phyloP scores from a whole-genome alignment of 2,113 vertebrate species.

The Macquaria australasica region DNA sequence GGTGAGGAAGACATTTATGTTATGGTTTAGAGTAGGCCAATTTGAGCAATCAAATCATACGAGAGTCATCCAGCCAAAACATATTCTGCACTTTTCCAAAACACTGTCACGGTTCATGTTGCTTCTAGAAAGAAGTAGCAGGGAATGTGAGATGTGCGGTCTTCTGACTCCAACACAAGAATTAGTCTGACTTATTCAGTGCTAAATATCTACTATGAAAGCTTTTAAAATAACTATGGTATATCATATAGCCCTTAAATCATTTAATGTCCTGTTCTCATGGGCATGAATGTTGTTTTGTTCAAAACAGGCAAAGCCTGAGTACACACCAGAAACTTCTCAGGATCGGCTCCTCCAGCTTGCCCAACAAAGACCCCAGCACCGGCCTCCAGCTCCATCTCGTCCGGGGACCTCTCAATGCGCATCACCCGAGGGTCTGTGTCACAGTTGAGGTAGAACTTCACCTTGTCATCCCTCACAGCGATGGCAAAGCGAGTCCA shows the following conservation, averaged over 20 bases:
- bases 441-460: slow-evolving; percentile 90
- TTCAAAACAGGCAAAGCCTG: background rate
- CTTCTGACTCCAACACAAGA: background rate
- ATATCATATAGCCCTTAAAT: background rate
- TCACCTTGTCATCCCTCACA: slow-evolving; percentile 85
- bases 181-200: background rate
- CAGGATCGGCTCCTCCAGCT: slow-evolving; percentile 89
- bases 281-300: background rate
- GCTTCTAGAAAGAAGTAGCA: background rate
- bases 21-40: slow-evolving; percentile 59
- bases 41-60: slow-evolving; percentile 75
- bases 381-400: slow-evolving; percentile 89
- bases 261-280: background rate
- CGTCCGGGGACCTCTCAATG: slow-evolving; percentile 85
- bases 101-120: background rate
- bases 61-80: slow-evolving; percentile 59
- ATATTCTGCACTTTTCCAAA: background rate
- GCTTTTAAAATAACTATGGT: background rate
- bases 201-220: background rate
- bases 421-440: slow-evolving; percentile 75
- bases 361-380: slow-evolving; percentile 93
- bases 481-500: slow-evolving; percentile 92
- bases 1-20: slow-evolving; percentile 40
- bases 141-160: background rate
- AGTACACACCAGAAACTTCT: slow-evolving; percentile 91